phyloP scores from a whole-genome alignment of 2,888 invertebrate genomes.

The Pecten maximus region DNA sequence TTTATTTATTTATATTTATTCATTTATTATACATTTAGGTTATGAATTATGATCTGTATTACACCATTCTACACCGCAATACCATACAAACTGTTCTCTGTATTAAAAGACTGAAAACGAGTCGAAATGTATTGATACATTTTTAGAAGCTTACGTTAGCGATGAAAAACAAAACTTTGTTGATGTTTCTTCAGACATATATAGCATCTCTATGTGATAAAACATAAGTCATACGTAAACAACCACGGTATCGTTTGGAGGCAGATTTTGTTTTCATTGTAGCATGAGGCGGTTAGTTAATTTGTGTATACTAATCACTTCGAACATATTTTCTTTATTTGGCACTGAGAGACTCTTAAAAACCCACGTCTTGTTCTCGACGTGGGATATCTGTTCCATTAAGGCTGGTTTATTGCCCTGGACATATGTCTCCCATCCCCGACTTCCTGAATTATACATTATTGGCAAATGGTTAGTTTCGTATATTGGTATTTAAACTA shows the following conservation, averaged over 20 bases:
- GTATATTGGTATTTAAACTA: constrained; percentile 14
- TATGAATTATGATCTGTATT: no score
- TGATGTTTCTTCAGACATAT: no score
- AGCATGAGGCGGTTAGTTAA: neutral
- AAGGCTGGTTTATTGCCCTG: neutral
- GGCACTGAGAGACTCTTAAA: neutral
- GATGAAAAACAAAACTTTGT: no score
- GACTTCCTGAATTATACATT: constrained; percentile 33
- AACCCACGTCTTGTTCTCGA: neutral
- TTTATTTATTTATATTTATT: no score
- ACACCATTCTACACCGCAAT: no score
- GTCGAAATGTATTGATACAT: no score
- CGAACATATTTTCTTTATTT: neutral
- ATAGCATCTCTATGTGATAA: no score
- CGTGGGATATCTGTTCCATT: neutral
- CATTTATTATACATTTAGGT: no score
- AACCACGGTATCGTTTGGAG: neutral
- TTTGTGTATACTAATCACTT: neutral
- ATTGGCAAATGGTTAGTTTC: neutral
- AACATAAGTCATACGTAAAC: no score
- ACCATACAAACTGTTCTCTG: no score
- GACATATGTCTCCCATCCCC: neutral
- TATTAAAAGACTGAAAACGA: no score
- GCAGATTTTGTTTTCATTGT: neutral
- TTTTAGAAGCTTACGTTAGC: no score